Evolutionary conservation across 1,140 invertebrate species (phyloP), one percentile per base, ranked within the genome.

Genomic region (Rhagoletis zephyria): DNA sequence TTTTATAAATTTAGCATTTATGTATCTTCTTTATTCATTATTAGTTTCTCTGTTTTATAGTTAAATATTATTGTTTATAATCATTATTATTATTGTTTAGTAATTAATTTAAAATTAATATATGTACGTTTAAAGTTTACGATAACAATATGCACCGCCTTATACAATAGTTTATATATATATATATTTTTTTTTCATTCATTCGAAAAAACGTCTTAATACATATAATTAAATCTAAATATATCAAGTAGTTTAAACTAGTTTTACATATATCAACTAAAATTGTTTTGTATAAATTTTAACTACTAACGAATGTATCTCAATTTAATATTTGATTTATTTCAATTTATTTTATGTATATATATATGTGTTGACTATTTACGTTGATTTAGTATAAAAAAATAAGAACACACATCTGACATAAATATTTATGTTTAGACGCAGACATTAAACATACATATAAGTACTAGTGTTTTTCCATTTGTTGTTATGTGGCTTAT

Each of bases 111-210:
- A 74, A 74, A 74, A 74, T 74, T 74, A 74, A 74, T 56, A 81
- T 81, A 30, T 56, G 45, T 56, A 81, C 56, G 10, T 56, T 19
- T 81, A 51, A 56, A 56, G 48, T 81, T 81, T 56, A 51, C 74
- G 74, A 81, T 56, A 81, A 81, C 74, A 81, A 81, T 81, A 42
- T 81, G 74, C n/a, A 81, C 74, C 74, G n/a, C 16, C 74, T 81
- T 19, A 81, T 51, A 30, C n/a, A 9, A 56, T 56, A 19, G 42
- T 81, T 81, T n/a, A 30, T 30, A 30, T 30, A 30, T 30, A 30
- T 30, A 30, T 30, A 30, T 30, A 30, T 30, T 30, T 0, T 30
- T 30, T 30, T 30, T 30, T 30, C 1, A 0, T 30, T 30, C 56
- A 56, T 56, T 56, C 40, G 67, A 74, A 74, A 1, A 74, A 74